Evolutionary conservation across 1,140 invertebrate genomes (phyloP), one percentile per base, ranked within the genome.

Genomic region (Acyrthosiphon pisum): DNA sequence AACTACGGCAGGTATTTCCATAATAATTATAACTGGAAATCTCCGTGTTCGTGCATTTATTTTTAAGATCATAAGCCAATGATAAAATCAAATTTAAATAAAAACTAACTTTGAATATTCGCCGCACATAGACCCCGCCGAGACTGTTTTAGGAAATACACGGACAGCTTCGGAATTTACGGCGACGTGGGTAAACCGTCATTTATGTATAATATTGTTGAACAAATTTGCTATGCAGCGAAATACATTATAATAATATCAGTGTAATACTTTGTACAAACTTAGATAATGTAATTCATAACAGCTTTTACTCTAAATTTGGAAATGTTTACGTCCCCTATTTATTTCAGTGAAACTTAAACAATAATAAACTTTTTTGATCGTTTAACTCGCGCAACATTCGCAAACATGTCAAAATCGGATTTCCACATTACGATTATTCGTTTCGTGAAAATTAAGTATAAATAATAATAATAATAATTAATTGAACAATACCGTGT

Each of bases 11-110:
- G 83, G 23, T 84, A 14, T 84, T 84, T 26, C 23, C 37, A 41
- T 84, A 41, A 37, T 35, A 35, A 84, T 84, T 84, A 26, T 41
- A 11, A 84, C 9, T 84, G 20, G 11, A 44, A 44, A 84, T 41
- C 6, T 50, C 2, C 44, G 46, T 48, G 46, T 48, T 26, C 9
- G 76, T 41, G 44, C 22, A 46, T 46, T 86, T 46, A 41, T 30
- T 26, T 86, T 86, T 11, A 86, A 26, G 14, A 44, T 48, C 46
- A n/a, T 88, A 48, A 46, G 44, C 46, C 86, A 46, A 88, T n/a
- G 46, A 48, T 48, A 48, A 88, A 48, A 35, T 48, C n/a, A 46
- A 50, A 88, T 84, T 87, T 87, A 87, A 87, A 87, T 87, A 87
- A 46, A 30, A 87, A n/a, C 26, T 46, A 87, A 87, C 84, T 30